Evolutionary conservation across 2,113 vertebrate genomes (phyloP), one percentile per base, ranked within the genome.

Genomic region (Prinia subflava): DNA sequence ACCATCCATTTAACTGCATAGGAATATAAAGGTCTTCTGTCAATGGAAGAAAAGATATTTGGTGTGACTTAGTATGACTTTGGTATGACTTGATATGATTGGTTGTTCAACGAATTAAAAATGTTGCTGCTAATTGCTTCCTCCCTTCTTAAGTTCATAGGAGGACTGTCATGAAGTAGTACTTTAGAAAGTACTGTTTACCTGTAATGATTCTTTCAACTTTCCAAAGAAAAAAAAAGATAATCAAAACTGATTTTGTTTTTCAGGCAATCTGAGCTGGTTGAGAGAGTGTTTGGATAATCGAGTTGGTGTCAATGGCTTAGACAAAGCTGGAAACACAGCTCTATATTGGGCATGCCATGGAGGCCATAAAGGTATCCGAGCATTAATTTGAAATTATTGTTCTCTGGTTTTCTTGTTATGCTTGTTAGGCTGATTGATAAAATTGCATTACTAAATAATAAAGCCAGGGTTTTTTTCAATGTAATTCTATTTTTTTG

Each of bases 271-370:
- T 96, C 78, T 99, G 91, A 99, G 98, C 98, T 99, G 99, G 99
- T 95, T 99, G 96, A 98, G 99, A 93, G 99, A 99, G 95, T 99
- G 99, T 97, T 92, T 99, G 98, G 99, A 99, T 67, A 99, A 99
- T 95, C 98, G 98, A 92, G 99, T 99, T 70, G 99, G 99, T 20
- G 98, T 99, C 69, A 99, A 99, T 20, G 99, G 99, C 39, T 98
- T 99, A 96, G 99, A 99, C 96, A 99, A 99, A 96, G 99, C 99
- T 47, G 99, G 99, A 91, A 99, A 99, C 96, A 99, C 99, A 35
- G 98, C 99, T 86, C 98, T 99, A 68, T 99, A 99, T 96, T 99
- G 99, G 99, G 99, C 97, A 63, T 99, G 99, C 87, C 99, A 99
- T 5, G 99, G 99, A 74, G 99, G 99, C 75, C 99, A 99, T 97